Conservation (phyloP, 2,888 invertebrate species). For the Stenichneumon culpator region DNA sequence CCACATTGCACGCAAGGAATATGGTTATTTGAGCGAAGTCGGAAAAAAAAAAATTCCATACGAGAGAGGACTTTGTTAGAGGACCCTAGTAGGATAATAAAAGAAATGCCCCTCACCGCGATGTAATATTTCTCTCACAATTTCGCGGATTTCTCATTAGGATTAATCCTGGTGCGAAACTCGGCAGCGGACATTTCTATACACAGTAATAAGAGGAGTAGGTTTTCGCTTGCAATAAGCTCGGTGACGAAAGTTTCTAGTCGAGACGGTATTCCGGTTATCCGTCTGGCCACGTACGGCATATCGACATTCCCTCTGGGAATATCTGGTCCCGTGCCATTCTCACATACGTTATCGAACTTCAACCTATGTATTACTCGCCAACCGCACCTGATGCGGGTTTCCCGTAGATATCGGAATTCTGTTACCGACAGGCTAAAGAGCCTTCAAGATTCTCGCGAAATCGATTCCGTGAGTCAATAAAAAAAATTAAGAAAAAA, state of each 20-base stretch:
- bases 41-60: constrained; percentile 13
- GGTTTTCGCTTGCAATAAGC: not conserved
- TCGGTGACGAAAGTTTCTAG: not conserved
- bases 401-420: not conserved
- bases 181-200: not conserved
- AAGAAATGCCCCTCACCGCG: not conserved
- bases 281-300: not conserved
- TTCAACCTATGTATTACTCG: not conserved
- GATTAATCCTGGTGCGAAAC: not conserved
- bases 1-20: no score
- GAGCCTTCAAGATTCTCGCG: not conserved
- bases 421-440: not conserved
- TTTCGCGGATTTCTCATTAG: not conserved
- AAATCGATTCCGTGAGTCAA: not conserved
- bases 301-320: constrained; percentile 11
- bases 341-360: constrained; percentile 3
- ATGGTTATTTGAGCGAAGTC: no score
- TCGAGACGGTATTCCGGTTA: not conserved
- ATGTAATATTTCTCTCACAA: not conserved
- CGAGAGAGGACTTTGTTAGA: not conserved
- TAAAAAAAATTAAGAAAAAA: not conserved
- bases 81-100: not conserved
- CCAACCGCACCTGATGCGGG: not conserved
- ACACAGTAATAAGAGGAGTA: not conserved
- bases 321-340: not conserved